phyloP scores from a whole-genome alignment of 2,797 vertebrate species.

The Spinus pinus region DNA sequence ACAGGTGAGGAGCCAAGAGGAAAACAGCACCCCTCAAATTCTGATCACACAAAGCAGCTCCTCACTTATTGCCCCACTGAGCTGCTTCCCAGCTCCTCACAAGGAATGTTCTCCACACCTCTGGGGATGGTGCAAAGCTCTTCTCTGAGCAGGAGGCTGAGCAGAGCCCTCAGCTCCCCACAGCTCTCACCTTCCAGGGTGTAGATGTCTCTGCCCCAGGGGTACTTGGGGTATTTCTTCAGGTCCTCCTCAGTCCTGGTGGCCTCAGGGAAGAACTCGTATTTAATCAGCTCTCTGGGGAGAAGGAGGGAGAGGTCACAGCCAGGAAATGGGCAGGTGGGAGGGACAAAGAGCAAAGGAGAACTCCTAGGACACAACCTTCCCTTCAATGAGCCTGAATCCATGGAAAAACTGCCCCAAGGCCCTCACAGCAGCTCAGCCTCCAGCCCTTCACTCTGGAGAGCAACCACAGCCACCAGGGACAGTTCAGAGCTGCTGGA shows the following conservation, averaged over 20 bases:
- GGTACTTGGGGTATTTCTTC: conserved; percentile 89
- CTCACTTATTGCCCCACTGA: background rate
- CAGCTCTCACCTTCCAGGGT: conserved; percentile 88
- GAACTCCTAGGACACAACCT: background rate
- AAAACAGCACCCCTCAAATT: background rate
- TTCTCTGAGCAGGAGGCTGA: background rate
- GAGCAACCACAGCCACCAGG: background rate
- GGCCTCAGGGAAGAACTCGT: conserved; percentile 98
- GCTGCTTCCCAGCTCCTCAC: background rate
- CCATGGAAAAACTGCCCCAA: background rate
- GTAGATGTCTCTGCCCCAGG: conserved; percentile 97
- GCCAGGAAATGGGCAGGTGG: background rate
- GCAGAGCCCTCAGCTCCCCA: background rate
- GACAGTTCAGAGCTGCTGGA: background rate
- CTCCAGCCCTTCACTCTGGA: background rate
- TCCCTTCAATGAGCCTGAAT: background rate
- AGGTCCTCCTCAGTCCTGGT: conserved; percentile 93
- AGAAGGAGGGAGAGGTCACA: conserved; percentile 29
- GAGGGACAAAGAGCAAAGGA: background rate
- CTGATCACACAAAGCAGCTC: background rate
- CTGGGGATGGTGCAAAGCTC: background rate
- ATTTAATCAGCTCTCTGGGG: conserved; percentile 94
- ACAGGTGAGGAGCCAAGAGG: background rate
- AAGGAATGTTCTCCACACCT: background rate
- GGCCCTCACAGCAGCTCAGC: background rate